These are phyloP conservation scores for Ecliptopera silaceata DNA, from an alignment of 2,888 invertebrate genomes.

Conservation along the genomic window DNA sequence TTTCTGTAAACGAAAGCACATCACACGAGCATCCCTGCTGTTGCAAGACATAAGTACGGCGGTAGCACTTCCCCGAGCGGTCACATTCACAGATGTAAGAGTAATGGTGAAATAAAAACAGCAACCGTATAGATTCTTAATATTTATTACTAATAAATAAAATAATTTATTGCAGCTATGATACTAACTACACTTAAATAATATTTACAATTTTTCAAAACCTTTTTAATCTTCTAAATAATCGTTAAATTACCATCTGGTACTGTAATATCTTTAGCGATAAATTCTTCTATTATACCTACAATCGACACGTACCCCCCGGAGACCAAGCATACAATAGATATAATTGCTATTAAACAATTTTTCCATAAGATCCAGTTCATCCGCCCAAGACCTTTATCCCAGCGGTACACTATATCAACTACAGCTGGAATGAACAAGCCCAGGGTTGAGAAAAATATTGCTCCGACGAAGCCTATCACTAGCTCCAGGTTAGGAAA, in stretches of 20 bases:
- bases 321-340: constrained; percentile 63
- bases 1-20: too few species aligned
- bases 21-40: too few species aligned
- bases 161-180: too few species aligned
- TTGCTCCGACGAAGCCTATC: constrained; percentile 94
- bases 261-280: constrained; percentile 26
- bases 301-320: constrained; percentile 67
- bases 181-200: not conserved
- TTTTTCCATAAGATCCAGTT: constrained; percentile 88
- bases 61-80: too few species aligned
- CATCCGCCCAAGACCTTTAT: constrained; percentile 84
- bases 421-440: constrained; percentile 88
- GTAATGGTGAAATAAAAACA: too few species aligned
- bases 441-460: constrained; percentile 88
- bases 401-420: constrained; percentile 88
- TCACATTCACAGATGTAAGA: too few species aligned
- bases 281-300: constrained; percentile 64
- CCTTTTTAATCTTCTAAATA: not conserved
- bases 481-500: constrained; percentile 94
- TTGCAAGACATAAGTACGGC: too few species aligned
- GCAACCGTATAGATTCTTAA: too few species aligned
- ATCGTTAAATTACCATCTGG: constrained; percentile 6
- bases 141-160: too few species aligned
- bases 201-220: not conserved
- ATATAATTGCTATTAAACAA: constrained; percentile 61